Conservation (phyloP, 35 echinoderm and acorn worm genomes). For the Heliocidaris erythrogramma region DNA sequence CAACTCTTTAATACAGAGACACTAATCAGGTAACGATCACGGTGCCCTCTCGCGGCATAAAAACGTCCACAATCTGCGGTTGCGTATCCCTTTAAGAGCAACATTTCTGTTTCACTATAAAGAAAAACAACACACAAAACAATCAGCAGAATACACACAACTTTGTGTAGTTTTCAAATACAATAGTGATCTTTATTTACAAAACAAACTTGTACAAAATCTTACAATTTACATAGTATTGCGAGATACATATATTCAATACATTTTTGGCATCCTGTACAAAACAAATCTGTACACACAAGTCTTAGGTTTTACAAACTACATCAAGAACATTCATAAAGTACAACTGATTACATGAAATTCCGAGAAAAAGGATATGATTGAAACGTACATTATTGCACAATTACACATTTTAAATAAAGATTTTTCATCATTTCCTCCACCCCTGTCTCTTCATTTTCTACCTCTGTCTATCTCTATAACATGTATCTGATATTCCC, state of each 20-base stretch:
- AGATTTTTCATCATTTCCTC: background rate
- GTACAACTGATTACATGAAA: background rate
- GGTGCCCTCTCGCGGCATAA: too few relatives aligned
- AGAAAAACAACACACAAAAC: background rate
- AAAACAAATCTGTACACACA: background rate
- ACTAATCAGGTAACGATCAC: too few relatives aligned
- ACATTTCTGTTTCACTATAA: background rate
- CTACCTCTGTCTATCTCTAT: background rate
- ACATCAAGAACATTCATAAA: background rate
- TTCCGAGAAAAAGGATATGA: background rate
- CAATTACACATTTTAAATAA: background rate
- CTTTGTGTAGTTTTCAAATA: background rate
- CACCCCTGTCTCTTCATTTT: background rate
- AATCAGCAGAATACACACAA: background rate
- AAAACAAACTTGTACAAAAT: constrained; percentile 14
- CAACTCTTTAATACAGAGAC: too few relatives aligned
- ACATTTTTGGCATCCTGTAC: background rate
- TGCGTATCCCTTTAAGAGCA: background rate
- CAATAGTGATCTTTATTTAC: background rate
- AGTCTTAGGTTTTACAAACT: background rate
- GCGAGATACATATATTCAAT: background rate
- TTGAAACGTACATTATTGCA: background rate
- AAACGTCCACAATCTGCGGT: too few relatives aligned
- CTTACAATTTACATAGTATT: constrained; percentile 5
- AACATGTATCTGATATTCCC: background rate